Conservation (phyloP, 2,888 invertebrate species). For the Sicus ferrugineus region DNA sequence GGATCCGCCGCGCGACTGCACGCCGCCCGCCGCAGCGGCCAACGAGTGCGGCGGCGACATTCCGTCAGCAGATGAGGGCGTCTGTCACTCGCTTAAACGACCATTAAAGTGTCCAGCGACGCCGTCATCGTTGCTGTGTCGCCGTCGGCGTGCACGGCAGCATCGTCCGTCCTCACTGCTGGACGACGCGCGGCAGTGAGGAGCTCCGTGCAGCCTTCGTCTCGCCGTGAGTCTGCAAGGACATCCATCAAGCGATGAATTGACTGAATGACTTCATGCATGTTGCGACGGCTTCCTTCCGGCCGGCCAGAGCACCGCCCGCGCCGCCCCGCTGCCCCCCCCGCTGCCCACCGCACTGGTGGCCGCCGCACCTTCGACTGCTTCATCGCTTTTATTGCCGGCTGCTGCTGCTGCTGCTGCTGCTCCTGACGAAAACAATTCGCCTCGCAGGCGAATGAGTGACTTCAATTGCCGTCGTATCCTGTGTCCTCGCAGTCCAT, state of each 20-base stretch:
- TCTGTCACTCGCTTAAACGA: slow-evolving; percentile 65
- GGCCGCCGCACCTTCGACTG: slow-evolving; percentile 13
- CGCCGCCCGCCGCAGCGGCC: neutral
- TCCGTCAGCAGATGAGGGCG: slow-evolving; percentile 58
- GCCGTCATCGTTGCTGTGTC: slow-evolving; percentile 41
- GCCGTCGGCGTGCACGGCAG: neutral
- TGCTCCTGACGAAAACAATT: slow-evolving; percentile 27
- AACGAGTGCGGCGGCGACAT: slow-evolving; percentile 44
- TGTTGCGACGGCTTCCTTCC: slow-evolving; percentile 46
- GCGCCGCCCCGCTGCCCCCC: neutral
- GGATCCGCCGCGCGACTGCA: neutral
- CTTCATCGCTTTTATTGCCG: slow-evolving; percentile 24
- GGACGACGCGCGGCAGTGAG: slow-evolving; percentile 4
- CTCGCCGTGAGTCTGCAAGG: slow-evolving; percentile 51
- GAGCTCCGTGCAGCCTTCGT: slow-evolving; percentile 21
- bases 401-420: slow-evolving; percentile 9
- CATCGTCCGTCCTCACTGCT: slow-evolving; percentile 18
- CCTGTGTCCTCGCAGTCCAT: slow-evolving; percentile 45
- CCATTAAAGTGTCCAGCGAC: slow-evolving; percentile 62
- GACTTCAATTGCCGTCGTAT: slow-evolving; percentile 59
- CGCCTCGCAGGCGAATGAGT: slow-evolving; percentile 46
- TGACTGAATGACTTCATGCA: slow-evolving; percentile 64
- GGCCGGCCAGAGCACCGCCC: slow-evolving; percentile 14
- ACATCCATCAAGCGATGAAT: slow-evolving; percentile 64
- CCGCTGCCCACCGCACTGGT: neutral